Conservation (phyloP, 2,888 invertebrate species). For the Myopa testacea region DNA sequence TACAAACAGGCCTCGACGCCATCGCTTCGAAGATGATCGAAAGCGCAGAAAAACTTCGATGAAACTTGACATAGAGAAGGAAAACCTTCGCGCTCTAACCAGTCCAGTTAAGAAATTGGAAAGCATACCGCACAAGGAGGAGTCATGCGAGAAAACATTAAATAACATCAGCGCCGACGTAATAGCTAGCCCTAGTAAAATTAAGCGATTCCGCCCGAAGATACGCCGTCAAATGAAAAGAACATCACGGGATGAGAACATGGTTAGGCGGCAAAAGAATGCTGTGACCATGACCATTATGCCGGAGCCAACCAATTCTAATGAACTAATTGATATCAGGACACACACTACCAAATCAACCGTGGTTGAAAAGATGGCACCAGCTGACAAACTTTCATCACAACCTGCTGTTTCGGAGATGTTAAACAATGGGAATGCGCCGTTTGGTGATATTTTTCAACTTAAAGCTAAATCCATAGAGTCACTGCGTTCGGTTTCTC, state of each 20-base stretch:
- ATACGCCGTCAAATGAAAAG: constrained; percentile 65
- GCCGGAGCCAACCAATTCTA: constrained; percentile 52
- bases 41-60: constrained; percentile 80
- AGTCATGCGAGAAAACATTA: constrained; percentile 59
- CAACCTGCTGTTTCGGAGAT: constrained; percentile 66
- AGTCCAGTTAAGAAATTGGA: constrained; percentile 65
- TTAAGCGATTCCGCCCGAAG: constrained; percentile 68
- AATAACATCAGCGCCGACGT: constrained; percentile 53
- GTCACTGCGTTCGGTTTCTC: constrained; percentile 88
- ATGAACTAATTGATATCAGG: constrained; percentile 55
- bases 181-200: constrained; percentile 65
- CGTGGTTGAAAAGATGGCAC: constrained; percentile 47
- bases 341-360: constrained; percentile 26
- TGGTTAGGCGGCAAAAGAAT: constrained; percentile 53
- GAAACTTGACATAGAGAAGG: constrained; percentile 78
- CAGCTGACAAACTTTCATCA: constrained; percentile 45
- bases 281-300: constrained; percentile 52
- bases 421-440: constrained; percentile 58
- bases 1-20: constrained; percentile 56
- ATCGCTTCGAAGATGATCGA: constrained; percentile 79
- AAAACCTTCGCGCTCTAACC: constrained; percentile 71
- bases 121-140: constrained; percentile 49
- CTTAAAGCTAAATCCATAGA: constrained; percentile 88
- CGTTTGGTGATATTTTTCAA: constrained; percentile 57
- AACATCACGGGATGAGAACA: constrained; percentile 60